Conservation (phyloP, 1,140 invertebrate species). For the Solenopsis fugax region DNA sequence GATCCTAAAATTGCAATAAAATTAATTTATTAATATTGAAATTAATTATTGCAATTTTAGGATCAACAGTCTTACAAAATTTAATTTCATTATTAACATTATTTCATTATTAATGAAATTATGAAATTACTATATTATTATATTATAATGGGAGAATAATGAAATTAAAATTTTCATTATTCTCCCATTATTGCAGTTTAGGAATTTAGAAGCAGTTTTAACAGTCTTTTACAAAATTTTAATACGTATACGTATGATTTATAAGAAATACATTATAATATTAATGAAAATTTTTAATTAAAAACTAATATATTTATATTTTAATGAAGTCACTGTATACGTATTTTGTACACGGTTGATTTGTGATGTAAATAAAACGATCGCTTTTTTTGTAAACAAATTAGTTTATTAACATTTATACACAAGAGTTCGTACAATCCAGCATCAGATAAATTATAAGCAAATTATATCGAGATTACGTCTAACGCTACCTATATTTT, state of each 20-base stretch:
- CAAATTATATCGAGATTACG: conserved; percentile 67
- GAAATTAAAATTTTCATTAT: neutral
- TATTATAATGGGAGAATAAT: no score
- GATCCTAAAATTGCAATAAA: no score
- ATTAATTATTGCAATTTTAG: no score
- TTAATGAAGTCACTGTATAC: neutral
- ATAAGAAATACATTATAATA: neutral
- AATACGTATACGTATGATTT: neutral
- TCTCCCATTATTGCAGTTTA: neutral
- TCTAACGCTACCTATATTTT: conserved; percentile 62
- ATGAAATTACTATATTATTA: no score
- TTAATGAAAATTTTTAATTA: neutral
- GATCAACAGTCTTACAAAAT: no score
- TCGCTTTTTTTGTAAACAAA: conserved; percentile 65
- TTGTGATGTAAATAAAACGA: neutral
- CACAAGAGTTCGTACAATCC: conserved; percentile 79
- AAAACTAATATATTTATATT: neutral
- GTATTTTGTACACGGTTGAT: neutral
- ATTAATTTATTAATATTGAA: no score
- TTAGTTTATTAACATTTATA: conserved; percentile 83
- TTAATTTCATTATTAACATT: no score
- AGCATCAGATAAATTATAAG: conserved; percentile 84
- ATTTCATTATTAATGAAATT: no score
- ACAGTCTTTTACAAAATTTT: neutral
- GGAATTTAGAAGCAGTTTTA: no score